phyloP scores from a whole-genome alignment of 2,113 vertebrate genomes.

The Campylomormyrus tamandua region DNA sequence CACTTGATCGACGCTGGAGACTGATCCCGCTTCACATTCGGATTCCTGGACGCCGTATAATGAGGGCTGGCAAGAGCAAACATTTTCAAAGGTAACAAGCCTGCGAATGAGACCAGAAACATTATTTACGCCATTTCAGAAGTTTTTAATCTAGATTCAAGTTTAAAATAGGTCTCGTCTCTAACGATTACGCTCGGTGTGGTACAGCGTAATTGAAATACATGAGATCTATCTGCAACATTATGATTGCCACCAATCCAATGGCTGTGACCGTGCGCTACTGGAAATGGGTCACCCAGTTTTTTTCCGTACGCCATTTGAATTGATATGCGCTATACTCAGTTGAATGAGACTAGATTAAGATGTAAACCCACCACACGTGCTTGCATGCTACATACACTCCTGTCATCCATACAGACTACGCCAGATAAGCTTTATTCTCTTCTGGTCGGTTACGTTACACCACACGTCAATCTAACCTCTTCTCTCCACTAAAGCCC shows the following conservation, averaged over 20 bases:
- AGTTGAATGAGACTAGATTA: neutral
- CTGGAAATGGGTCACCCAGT: conserved; percentile 18
- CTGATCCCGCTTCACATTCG: neutral
- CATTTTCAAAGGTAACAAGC: neutral
- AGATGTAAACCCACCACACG: neutral
- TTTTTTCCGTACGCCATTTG: neutral
- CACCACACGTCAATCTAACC: neutral
- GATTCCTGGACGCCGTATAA: neutral
- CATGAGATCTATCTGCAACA: neutral
- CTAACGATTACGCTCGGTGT: neutral
- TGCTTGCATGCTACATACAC: conserved; percentile 13
- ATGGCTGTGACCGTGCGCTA: neutral
- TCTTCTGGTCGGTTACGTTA: neutral
- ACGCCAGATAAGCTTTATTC: conserved; percentile 24
- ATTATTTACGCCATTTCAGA: neutral
- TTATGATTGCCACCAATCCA: neutral
- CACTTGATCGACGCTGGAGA: neutral
- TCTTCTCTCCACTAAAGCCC: neutral
- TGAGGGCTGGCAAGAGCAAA: neutral
- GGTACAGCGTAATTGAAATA: neutral
- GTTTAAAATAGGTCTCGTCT: conserved; percentile 16
- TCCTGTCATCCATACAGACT: conserved; percentile 20
- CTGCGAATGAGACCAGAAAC: neutral
- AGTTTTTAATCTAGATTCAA: neutral
- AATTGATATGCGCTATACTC: neutral